Conservation (phyloP, 2,113 vertebrate genomes). For the Rattus norvegicus region GRCr8 NC_086021.1:144695001-144695500, state of each 20-base stretch:
- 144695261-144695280: not conserved
- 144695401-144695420: slow-evolving; percentile 6
- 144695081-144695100: not conserved
- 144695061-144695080: not conserved
- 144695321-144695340: not conserved
- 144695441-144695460: not conserved
- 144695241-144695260: slow-evolving; percentile 13
- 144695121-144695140: slow-evolving; percentile 82
- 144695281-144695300: not conserved
- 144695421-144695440: not conserved
- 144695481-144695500: not conserved
- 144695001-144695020: not conserved
- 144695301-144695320: slow-evolving; percentile 15
- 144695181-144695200: slow-evolving; percentile 29
- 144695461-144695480: not conserved
- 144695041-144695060: not conserved
- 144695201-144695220: slow-evolving; percentile 60
- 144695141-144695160: slow-evolving; percentile 38
- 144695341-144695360: not conserved
- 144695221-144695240: slow-evolving; percentile 40
- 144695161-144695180: slow-evolving; percentile 17
- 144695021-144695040: slow-evolving; percentile 15
- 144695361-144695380: not conserved
- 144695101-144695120: slow-evolving; percentile 76
- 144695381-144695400: not conserved